Evolutionary conservation across 2,113 vertebrate species (phyloP).

Genomic region (Tapirus terrestris): DNA sequence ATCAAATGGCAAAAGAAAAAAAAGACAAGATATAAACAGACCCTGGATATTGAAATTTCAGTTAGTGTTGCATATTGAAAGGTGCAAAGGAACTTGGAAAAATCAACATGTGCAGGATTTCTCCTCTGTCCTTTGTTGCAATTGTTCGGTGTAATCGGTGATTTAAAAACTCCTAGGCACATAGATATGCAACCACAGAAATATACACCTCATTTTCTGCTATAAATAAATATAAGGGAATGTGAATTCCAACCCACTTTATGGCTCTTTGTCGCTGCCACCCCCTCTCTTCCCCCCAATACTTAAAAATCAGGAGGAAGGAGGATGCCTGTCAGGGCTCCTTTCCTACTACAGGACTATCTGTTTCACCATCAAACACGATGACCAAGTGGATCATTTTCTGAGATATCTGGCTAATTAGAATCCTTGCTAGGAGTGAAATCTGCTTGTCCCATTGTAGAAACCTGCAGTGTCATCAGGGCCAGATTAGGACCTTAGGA

Average conservation of each 20-base stretch:
- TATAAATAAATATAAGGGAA: conserved; percentile 17
- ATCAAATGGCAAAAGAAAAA: conserved; percentile 51
- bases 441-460: neutral
- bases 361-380: neutral
- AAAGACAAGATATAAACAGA: conserved; percentile 39
- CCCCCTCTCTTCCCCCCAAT: neutral
- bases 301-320: conserved; percentile 7
- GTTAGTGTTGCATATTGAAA: conserved; percentile 19
- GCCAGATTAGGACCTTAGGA: neutral
- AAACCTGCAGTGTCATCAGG: neutral
- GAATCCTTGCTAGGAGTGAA: conserved; percentile 1
- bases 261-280: neutral
- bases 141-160: neutral
- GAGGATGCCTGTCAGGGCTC: neutral
- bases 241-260: neutral
- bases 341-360: neutral
- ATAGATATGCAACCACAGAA: neutral
- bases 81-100: neutral
- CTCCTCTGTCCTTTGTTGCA: neutral
- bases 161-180: neutral
- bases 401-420: conserved; percentile 33
- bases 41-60: conserved; percentile 44
- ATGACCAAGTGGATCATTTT: neutral
- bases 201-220: neutral
- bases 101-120: neutral